Evolutionary conservation across 2,888 invertebrate genomes (phyloP), one percentile per base, ranked within the genome.

Genomic region (Lampropteryx suffumata): DNA sequence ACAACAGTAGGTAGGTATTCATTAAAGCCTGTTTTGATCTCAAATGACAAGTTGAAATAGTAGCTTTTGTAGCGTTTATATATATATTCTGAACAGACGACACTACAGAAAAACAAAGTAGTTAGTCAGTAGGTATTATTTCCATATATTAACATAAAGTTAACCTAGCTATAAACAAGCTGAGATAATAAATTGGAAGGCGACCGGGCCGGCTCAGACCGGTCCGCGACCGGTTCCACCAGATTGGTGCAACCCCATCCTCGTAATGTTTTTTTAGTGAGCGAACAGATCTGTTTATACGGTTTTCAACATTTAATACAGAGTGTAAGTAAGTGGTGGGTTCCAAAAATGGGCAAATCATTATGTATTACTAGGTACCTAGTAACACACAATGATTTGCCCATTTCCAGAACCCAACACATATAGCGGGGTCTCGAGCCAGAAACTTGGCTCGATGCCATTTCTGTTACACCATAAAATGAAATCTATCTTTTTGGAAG

Each of bases 71-170:
- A 29, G 51, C 58, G 50, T 64, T 65, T 57, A 57, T n/a, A n/a
- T n/a, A n/a, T n/a, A 61, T 64, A 69, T 71, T 65, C 67, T 50
- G 62, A 56, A 68, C 55, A 68, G 57, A 66, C 61, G 63, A 69
- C 61, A 67, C 59, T 56, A 57, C 48, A 57, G 56, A 64, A 70
- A 75, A 73, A 79, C 70, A 71, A 76, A 76, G 61, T 69, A 64
- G 68, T 66, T 67, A 61, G 52, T 60, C 53, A 61, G 65, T 57
- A 24, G 24, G 54, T 65, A 24, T 7, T 24, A 73, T 76, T 76
- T 68, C 61, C 74, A 78, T 78, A 73, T 48, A 82, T 79, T 79
- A 76, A 59, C 76, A 78, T 78, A 72, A 69, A 71, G 66, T 66
- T 67, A 65, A 70, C 63, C 68, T 69, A 68, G 67, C 68, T 67